Base-by-base conservation (phyloP, 2,888 invertebrate species). In the Sicus ferrugineus region DNA sequence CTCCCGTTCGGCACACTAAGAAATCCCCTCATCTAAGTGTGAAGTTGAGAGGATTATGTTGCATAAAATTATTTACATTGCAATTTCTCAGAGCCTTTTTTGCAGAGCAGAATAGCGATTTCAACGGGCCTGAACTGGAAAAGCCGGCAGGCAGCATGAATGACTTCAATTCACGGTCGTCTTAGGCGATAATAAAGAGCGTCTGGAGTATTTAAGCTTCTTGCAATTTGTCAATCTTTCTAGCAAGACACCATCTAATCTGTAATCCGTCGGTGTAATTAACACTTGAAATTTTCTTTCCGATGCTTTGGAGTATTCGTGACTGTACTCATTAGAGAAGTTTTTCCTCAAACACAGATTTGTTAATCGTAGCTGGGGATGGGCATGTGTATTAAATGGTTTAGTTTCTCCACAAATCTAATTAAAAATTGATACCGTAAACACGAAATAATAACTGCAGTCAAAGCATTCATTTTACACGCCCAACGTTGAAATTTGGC, bases 41-140 rank as follows among this genome's bases (percentile, higher is more conserved):
- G 61, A 16, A 50, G 50, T 23, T 50, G 50, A 50, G 23, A 21
- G n/a, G 62, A 62, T 62, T 62, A 62, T 30, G 48, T 48, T 48
- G 46, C 62, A 46, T 62, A 28, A 46, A 26, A 30, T 16, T 62
- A 46, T 46, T 62, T 62, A 23, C 28, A 30, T 46, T 34, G 42
- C 14, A 11, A 61, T 61, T 11, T 11, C 26, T 61, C 14, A 61
- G 34, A 2, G 34, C 38, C 21, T 61, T 61, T 14, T 16, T 42
- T 3, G 14, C 16, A n/a, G 42, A 42, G n/a, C 14, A 42, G 14
- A 42, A n/a, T n/a, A 42, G 1, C 4, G 16, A 42, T n/a, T 42
- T 42, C 42, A 42, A 1, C 11, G 42, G 11, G 11, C n/a, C 42
- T 34, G 4, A 1, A 9, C 1, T 2, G 9, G 2, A 42, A 42